Evolutionary conservation across 2,888 invertebrate genomes (phyloP).

Genomic region (Choristoneura rosaceana): DNA sequence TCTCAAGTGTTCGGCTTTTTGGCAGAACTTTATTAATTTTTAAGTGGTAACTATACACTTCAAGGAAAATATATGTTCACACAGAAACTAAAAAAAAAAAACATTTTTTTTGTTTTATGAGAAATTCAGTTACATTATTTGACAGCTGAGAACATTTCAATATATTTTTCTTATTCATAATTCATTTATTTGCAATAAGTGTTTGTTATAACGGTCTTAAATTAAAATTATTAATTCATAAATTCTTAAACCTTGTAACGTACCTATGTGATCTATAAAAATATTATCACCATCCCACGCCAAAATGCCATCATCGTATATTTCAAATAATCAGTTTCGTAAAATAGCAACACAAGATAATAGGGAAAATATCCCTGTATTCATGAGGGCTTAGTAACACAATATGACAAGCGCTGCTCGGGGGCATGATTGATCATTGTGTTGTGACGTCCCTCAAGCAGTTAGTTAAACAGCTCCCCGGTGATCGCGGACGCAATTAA

Average conservation of each 20-base stretch:
- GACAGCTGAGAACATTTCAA: no score
- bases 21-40: no score
- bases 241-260: no score
- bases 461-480: slow-evolving; percentile 55
- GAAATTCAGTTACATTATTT: no score
- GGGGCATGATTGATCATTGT: slow-evolving; percentile 65
- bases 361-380: slow-evolving; percentile 49
- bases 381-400: slow-evolving; percentile 54
- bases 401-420: slow-evolving; percentile 48
- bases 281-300: no score
- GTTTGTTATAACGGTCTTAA: no score
- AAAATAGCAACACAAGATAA: slow-evolving; percentile 14
- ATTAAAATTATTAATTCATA: no score
- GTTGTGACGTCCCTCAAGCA: slow-evolving; percentile 48
- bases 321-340: slow-evolving; percentile 5
- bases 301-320: background rate
- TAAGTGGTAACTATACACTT: background rate
- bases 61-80: background rate
- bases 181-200: no score
- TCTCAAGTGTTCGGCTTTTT: no score
- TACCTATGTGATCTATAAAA: no score
- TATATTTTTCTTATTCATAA: no score
- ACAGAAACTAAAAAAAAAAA: background rate
- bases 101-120: no score
- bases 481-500: slow-evolving; percentile 49